phyloP scores from a whole-genome alignment of 2,797 vertebrate genomes.

The Poecilia gillii region DNA sequence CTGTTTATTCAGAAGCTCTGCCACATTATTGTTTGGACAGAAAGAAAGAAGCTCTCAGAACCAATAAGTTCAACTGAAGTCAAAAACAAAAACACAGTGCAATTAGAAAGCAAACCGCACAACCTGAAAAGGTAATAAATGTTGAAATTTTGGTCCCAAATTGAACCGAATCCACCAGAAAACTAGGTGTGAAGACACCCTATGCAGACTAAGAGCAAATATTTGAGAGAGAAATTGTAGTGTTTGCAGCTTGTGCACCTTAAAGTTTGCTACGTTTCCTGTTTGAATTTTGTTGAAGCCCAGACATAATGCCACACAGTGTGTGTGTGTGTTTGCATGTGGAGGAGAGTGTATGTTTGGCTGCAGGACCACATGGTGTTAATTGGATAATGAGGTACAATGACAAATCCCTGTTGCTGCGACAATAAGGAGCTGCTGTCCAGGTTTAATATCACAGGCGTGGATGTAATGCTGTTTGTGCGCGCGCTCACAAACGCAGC shows the following conservation, averaged over 20 bases:
- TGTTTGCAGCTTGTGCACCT: slow-evolving; percentile 42
- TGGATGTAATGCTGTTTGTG: slow-evolving; percentile 81
- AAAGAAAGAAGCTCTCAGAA: not conserved
- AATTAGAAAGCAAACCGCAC: too few relatives aligned
- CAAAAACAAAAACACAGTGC: not conserved
- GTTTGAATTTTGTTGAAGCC: slow-evolving; percentile 60
- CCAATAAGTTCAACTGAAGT: not conserved
- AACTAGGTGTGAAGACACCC: too few relatives aligned
- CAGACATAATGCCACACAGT: slow-evolving; percentile 43
- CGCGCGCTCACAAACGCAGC: slow-evolving; percentile 56
- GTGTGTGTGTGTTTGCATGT: slow-evolving; percentile 26
- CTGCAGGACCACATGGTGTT: slow-evolving; percentile 81
- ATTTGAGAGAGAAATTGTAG: slow-evolving; percentile 20
- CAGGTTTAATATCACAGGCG: slow-evolving; percentile 96
- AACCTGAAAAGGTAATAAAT: too few relatives aligned
- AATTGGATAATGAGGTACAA: slow-evolving; percentile 99
- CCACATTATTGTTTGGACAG: not conserved
- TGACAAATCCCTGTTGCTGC: slow-evolving; percentile 98
- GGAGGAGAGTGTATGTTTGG: slow-evolving; percentile 58
- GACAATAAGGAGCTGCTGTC: slow-evolving; percentile 99
- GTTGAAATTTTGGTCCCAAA: too few relatives aligned
- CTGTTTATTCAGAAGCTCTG: not conserved
- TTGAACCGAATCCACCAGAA: too few relatives aligned
- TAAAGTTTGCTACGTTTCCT: slow-evolving; percentile 66
- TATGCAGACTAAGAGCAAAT: not conserved